Base-by-base conservation (phyloP, 2,888 invertebrate genomes). In the Eremobia ochroleuca region DNA sequence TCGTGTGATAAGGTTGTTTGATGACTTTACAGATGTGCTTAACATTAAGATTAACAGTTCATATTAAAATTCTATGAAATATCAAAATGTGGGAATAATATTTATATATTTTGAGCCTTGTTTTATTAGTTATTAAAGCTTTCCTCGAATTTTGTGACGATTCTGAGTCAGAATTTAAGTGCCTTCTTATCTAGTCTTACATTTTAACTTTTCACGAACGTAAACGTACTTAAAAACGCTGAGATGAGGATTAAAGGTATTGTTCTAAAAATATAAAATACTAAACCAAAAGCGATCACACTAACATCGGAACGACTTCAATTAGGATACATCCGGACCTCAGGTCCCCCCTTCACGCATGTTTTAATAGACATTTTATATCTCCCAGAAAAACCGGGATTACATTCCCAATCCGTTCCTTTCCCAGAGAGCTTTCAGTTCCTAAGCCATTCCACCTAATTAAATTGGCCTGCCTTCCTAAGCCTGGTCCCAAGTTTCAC, bases 361-460 rank as follows among this genome's bases (percentile, higher is more conserved):
- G 73, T 82, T 77, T 67, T 74, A 72, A 64, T 85, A 66, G 74
- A 70, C 72, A 79, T 82, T 84, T 82, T 82, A 79, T 82, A 81
- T 77, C 37, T 13, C n/a, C 73, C 67, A 76, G 76, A 79, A 86
- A 82, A 79, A 77, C 67, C 67, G 28, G 77, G 77, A 77, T 81
- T 62, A 78, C 64, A 73, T 69, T 64, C 70, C 46, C 74, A 76
- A 89, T 82, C 73, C 73, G 70, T 85, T 85, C 77, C 82, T 76
- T 59, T 59, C 58, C 43, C 62, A 66, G 49, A 83, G 69, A 89
- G 88, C 77, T 80, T 73, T 81, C 62, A 72, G 76, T 52, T 79
- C 65, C 70, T 69, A 68, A 83, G 78, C 69, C 64, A 76, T 85
- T 81, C 76, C 72, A 76, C 58, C 49, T 82, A 84, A 88, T 89